Conservation (phyloP, 2,888 invertebrate genomes). For the Drosophila eohydei region DNA sequence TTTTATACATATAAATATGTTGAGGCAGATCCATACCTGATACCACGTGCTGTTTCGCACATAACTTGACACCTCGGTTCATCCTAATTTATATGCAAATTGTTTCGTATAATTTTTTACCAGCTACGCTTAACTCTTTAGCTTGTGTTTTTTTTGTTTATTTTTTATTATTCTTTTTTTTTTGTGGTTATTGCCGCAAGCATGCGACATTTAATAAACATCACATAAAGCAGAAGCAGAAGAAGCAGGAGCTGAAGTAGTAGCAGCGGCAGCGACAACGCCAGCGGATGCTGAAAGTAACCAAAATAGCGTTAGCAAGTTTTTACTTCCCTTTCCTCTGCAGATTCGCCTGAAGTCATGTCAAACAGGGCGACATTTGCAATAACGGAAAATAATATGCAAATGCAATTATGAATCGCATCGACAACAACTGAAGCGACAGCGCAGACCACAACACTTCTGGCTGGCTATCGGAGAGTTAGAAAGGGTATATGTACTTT, state of each 20-base stretch:
- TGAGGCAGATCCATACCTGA: background rate
- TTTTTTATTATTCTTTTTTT: conserved; percentile 23
- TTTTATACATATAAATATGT: background rate
- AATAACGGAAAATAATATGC: conserved; percentile 80
- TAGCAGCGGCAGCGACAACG: background rate
- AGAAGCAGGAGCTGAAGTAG: conserved; percentile 41
- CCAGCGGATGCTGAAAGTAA: conserved; percentile 30
- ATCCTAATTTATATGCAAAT: conserved; percentile 77
- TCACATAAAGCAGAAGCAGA: conserved; percentile 40
- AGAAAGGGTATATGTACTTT: background rate
- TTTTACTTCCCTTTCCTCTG: conserved; percentile 14
- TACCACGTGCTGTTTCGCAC: conserved; percentile 11
- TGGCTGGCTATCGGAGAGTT: background rate
- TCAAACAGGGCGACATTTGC: conserved; percentile 75
- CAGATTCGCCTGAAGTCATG: conserved; percentile 55
- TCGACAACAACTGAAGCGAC: conserved; percentile 27
- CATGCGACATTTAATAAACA: conserved; percentile 73
- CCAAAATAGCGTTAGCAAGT: conserved; percentile 21
- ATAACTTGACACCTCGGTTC: conserved; percentile 63
- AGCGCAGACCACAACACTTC: conserved; percentile 44
- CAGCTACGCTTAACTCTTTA: conserved; percentile 54
- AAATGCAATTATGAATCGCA: conserved; percentile 72
- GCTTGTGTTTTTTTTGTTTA: conserved; percentile 6
- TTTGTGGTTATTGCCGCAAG: conserved; percentile 53
- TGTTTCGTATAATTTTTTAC: conserved; percentile 62